Conservation (phyloP, 2,888 invertebrate species). For the Elegia similella region DNA sequence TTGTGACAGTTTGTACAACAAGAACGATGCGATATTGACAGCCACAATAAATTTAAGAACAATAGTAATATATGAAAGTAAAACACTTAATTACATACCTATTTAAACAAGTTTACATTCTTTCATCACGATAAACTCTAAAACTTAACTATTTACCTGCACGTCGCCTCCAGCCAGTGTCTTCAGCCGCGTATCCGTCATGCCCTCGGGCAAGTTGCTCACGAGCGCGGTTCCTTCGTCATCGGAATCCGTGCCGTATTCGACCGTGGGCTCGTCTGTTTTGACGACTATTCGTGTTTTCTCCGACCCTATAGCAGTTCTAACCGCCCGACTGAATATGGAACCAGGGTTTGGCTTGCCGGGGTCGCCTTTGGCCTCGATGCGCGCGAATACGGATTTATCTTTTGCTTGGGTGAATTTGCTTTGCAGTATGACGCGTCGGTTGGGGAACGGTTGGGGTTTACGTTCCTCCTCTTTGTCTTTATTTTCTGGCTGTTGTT, state of each 20-base stretch:
- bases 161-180: conserved; percentile 66
- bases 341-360: conserved; percentile 51
- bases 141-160: conserved; percentile 59
- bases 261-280: conserved; percentile 49
- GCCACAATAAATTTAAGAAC: too few relatives aligned
- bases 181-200: conserved; percentile 66
- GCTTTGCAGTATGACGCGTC: conserved; percentile 64
- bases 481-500: conserved; percentile 36
- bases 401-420: conserved; percentile 42
- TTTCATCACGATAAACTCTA: conserved; percentile 9
- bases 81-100: not conserved
- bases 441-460: conserved; percentile 46
- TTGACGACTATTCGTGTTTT: conserved; percentile 37
- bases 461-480: conserved; percentile 38
- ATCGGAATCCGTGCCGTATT: conserved; percentile 52
- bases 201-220: conserved; percentile 65
- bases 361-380: conserved; percentile 48
- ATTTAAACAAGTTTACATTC: not conserved
- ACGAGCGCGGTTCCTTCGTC: conserved; percentile 55
- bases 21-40: too few relatives aligned
- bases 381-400: conserved; percentile 51
- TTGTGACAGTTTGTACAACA: too few relatives aligned
- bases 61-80: too few relatives aligned
- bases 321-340: conserved; percentile 66
- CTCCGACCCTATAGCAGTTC: conserved; percentile 51